phyloP scores from a whole-genome alignment of 2,113 vertebrate genomes.

The Reinhardtius hippoglossoides region DNA sequence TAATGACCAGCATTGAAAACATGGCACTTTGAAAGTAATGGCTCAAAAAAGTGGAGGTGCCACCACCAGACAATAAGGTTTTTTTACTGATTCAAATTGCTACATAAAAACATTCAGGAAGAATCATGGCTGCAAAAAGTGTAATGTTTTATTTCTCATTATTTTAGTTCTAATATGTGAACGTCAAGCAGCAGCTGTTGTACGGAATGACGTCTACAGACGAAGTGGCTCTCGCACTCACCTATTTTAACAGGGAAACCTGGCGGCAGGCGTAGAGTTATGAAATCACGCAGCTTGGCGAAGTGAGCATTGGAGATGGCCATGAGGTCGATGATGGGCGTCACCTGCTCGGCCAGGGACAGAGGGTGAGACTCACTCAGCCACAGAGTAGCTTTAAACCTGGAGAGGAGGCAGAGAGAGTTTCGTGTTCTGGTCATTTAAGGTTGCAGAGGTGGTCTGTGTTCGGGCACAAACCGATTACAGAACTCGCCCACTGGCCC shows the following conservation, averaged over 20 bases:
- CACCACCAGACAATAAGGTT: neutral
- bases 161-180: neutral
- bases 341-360: slow-evolving; percentile 86
- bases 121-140: no score
- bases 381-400: slow-evolving; percentile 86
- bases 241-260: slow-evolving; percentile 86
- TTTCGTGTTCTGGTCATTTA: neutral
- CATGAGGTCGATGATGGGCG: slow-evolving; percentile 88
- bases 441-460: neutral
- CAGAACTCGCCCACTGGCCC: no score
- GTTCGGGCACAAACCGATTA: no score
- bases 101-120: no score
- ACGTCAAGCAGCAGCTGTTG: neutral
- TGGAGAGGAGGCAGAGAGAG: slow-evolving; percentile 36
- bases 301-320: slow-evolving; percentile 87
- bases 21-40: neutral
- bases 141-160: no score
- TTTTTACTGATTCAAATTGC: no score
- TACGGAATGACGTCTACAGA: neutral
- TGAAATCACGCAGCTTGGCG: slow-evolving; percentile 86
- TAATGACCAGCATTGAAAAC: neutral
- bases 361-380: slow-evolving; percentile 85
- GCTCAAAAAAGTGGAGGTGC: neutral
- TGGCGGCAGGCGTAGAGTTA: slow-evolving; percentile 84
- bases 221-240: slow-evolving; percentile 30